Evolutionary conservation across 2,113 vertebrate genomes (phyloP).

Genomic region (Paracanthobrama guichenoti): DNA sequence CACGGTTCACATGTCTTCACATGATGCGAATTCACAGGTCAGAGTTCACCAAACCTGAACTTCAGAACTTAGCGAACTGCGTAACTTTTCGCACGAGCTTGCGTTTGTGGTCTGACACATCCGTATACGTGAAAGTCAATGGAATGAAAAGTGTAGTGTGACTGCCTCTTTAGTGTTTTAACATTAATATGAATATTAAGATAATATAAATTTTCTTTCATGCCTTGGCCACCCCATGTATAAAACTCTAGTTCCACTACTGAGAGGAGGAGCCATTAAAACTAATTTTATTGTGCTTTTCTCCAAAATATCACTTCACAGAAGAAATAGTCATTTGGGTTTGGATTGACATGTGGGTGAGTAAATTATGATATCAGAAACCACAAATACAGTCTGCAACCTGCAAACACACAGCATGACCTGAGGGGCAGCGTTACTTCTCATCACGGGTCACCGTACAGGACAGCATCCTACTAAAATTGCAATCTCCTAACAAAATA

Average conservation of each 20-base stretch:
- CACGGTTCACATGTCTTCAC: too few species aligned
- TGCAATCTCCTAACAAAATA: slow-evolving; percentile 3
- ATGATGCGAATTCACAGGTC: too few species aligned
- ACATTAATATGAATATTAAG: too few species aligned
- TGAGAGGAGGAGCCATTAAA: too few species aligned
- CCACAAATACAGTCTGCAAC: slow-evolving; percentile 13
- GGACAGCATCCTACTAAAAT: background rate
- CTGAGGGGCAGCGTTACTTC: slow-evolving; percentile 4
- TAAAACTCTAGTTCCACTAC: background rate
- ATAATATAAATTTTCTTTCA: background rate
- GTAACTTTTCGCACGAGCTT: too few species aligned
- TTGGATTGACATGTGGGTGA: background rate
- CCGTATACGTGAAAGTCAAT: too few species aligned
- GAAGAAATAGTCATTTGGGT: background rate
- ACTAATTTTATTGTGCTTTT: too few species aligned
- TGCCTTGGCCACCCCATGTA: background rate
- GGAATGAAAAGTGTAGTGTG: too few species aligned
- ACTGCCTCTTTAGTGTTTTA: too few species aligned
- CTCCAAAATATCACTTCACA: background rate
- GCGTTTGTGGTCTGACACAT: too few species aligned
- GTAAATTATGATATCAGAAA: background rate
- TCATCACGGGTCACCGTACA: background rate
- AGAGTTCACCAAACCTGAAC: too few species aligned
- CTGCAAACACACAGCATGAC: slow-evolving; percentile 36
- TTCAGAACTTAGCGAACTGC: too few species aligned